Evolutionary conservation across 2,888 invertebrate genomes (phyloP), one percentile per base, ranked within the genome.

Genomic region (Eudemis profundana): DNA sequence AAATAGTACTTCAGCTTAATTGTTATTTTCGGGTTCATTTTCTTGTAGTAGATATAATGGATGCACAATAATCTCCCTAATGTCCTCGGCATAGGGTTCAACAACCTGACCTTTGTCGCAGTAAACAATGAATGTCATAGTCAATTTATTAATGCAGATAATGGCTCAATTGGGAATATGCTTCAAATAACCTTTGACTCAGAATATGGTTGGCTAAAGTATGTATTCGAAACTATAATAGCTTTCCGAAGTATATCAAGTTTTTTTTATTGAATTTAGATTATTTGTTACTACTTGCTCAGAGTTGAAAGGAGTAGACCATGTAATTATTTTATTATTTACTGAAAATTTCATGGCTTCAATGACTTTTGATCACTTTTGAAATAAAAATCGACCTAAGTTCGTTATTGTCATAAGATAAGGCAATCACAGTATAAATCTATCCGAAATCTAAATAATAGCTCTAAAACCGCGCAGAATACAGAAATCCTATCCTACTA

Each of bases 61-160:
- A 36, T 60, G 40, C 47, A 19, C 59, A 60, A 65, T 60, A 65
- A 65, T 65, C 53, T 53, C 53, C 40, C 29, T 65, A 65, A 65
- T 53, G 53, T 23, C 65, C 46, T 46, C 53, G 51, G 38, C 53
- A 60, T 65, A 65, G 65, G 44, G 65, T 65, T 60, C 59, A 60
- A 40, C 57, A 42, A 40, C 42, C 63, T 33, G 44, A 44, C 65
- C 65, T 65, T 65, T 60, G 60, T 15, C 60, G 64, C 59, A 50
- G 59, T 67, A 60, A 65, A 65, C 60, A 53, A 53, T 60, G 59
- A 59, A 60, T 65, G 60, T 60, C 65, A 53, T 60, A 60, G 53
- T 60, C 65, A 53, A 65, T 65, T 65, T 65, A 64, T 60, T 65
- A 53, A 65, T 47, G 53, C 46, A 60, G 59, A 53, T 65, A 65